These are phyloP conservation scores for Dicyrtoma fusca DNA, from an alignment of 2,888 invertebrate species.

Conservation along the genomic window DNA sequence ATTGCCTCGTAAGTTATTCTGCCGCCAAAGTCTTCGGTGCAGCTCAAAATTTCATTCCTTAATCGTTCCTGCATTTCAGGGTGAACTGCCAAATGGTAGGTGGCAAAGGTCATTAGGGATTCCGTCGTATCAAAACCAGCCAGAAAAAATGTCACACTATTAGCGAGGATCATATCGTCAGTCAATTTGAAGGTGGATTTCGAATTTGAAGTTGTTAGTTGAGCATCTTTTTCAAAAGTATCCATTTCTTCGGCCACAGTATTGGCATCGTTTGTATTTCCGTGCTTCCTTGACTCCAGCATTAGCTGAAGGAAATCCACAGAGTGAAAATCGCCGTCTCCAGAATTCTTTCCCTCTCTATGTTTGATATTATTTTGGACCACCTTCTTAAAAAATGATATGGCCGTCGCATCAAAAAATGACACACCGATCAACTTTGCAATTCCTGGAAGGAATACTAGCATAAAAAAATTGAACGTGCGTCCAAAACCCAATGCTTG, in stretches of 20 bases:
- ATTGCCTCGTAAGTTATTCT: constrained; percentile 45
- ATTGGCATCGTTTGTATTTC: neutral
- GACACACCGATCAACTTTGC: constrained; percentile 9
- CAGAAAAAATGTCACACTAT: constrained; percentile 32
- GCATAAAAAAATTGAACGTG: neutral
- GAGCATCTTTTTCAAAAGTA: constrained; percentile 32
- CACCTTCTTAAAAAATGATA: constrained; percentile 23
- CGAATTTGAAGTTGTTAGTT: neutral
- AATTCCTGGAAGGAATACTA: constrained; percentile 7
- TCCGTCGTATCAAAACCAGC: constrained; percentile 41
- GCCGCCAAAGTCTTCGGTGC: constrained; percentile 10
- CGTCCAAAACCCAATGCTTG: neutral
- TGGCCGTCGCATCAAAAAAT: constrained; percentile 20
- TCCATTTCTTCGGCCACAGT: constrained; percentile 23
- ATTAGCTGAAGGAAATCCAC: constrained; percentile 38
- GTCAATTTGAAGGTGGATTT: constrained; percentile 5
- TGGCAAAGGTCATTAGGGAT: constrained; percentile 22
- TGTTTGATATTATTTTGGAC: constrained; percentile 9
- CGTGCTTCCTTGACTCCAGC: constrained; percentile 21
- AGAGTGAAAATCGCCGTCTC: neutral
- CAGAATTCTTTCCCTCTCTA: neutral
- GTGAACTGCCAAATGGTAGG: constrained; percentile 39
- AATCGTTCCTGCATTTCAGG: constrained; percentile 35
- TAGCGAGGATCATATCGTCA: constrained; percentile 34
- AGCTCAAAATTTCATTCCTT: constrained; percentile 31